Conservation (phyloP, 2,797 vertebrate genomes). For the Leptoclinus maculatus region DNA sequence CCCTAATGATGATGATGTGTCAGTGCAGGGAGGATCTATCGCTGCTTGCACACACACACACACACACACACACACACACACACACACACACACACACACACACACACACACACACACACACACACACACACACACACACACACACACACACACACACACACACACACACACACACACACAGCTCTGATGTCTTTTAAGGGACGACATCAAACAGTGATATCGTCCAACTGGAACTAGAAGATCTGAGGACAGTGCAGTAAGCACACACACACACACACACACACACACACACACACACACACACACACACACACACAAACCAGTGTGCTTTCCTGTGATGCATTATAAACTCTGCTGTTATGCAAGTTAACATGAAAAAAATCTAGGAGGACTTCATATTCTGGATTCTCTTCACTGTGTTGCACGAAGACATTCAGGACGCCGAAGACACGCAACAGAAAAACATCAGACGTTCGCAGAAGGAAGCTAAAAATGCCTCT, state of each 20-base stretch:
- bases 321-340: constrained; percentile 22
- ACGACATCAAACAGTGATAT: constrained; percentile 43
- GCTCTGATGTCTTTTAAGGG: constrained; percentile 48
- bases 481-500: constrained; percentile 27
- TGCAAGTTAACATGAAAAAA: constrained; percentile 29
- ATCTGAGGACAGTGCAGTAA: constrained; percentile 22
- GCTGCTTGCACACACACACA: neutral
- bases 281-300: constrained; percentile 2
- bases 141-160: neutral
- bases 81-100: neutral
- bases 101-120: no score
- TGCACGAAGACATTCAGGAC: neutral
- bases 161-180: constrained; percentile 9
- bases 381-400: constrained; percentile 24
- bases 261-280: neutral
- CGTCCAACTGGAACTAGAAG: constrained; percentile 25
- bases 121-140: neutral
- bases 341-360: constrained; percentile 30
- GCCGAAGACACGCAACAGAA: neutral
- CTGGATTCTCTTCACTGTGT: neutral
- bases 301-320: neutral
- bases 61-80: neutral
- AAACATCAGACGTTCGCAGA: constrained; percentile 13
- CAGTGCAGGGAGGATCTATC: constrained; percentile 25
- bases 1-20: constrained; percentile 56